These are phyloP conservation scores for Morpho deidamia DNA, from an alignment of 2,888 invertebrate species.

Conservation along the genomic window DNA sequence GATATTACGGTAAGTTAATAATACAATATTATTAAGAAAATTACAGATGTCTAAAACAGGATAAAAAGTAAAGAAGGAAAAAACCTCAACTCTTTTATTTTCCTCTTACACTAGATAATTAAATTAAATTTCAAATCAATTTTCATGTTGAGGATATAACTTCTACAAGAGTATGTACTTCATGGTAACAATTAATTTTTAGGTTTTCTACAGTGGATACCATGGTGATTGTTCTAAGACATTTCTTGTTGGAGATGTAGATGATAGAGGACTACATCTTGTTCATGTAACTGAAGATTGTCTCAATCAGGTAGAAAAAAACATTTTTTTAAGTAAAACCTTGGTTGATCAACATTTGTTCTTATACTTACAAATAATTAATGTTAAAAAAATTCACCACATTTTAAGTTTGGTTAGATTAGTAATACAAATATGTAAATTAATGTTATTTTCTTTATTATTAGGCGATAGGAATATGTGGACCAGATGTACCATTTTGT, in stretches of 20 bases:
- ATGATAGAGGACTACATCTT: conserved; percentile 83
- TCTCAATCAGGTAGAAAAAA: conserved; percentile 75
- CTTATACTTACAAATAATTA: too few species aligned
- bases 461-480: conserved; percentile 79
- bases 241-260: conserved; percentile 90
- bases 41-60: too few species aligned
- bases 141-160: too few species aligned
- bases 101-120: too few species aligned
- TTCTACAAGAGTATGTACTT: too few species aligned
- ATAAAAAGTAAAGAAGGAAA: too few species aligned
- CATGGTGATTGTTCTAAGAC: conserved; percentile 97
- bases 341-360: neutral
- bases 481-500: conserved; percentile 77
- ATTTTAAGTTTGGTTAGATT: too few species aligned
- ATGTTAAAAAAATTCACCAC: too few species aligned
- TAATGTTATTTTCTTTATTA: conserved; percentile 18
- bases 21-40: neutral
- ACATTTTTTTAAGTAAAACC: neutral
- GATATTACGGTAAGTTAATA: conserved; percentile 89
- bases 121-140: too few species aligned
- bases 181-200: conserved; percentile 20
- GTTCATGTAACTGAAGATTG: conserved; percentile 85
- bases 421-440: neutral
- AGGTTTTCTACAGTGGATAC: conserved; percentile 89
- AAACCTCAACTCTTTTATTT: neutral